Base-by-base conservation (phyloP, 2,888 invertebrate genomes). In the Eilema depressum region DNA sequence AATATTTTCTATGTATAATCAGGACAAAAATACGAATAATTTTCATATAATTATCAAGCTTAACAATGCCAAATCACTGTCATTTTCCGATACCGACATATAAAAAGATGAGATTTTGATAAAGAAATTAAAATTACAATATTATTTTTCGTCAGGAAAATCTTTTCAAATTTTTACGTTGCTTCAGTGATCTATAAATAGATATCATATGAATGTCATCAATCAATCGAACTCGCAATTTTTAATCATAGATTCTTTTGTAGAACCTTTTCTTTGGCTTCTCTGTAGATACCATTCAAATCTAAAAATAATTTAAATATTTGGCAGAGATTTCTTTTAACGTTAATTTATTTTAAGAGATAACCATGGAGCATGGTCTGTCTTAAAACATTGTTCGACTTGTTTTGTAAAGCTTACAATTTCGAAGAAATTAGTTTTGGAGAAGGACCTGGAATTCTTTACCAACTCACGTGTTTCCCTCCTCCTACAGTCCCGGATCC, bases 211-310 rank as follows among this genome's bases (percentile, higher is more conserved):
- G 70, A 74, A 83, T 79, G 77, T 76, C 74, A 79, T 83, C 78
- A 81, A 81, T 82, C 83, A 82, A 79, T 77, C 74, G 71, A 47
- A 68, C 63, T 73, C 61, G 64, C 72, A 20, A 70, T 73, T 83
- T 80, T 83, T 79, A 83, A 83, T 79, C 79, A 81, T 71, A 74
- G 76, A n/a, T n/a, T 73, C 83, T 74, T 79, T 83, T 83, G 74
- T 81, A n/a, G 72, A 76, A 71, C 71, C 63, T 75, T 75, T 72
- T 72, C 70, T 65, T 66, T 73, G 64, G 80, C 81, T 80, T 71
- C 57, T 77, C 73, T 63, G 71, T 68, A 73, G 63, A n/a, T n/a
- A n/a, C n/a, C n/a, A n/a, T n/a, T n/a, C n/a, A n/a, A n/a, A n/a
- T n/a, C n/a, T n/a, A n/a, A n/a, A n/a, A n/a, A n/a, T n/a, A n/a